These are phyloP conservation scores for Sterrhoptilus dennistouni DNA, from an alignment of 2,113 vertebrate genomes.

Conservation along the genomic window DNA sequence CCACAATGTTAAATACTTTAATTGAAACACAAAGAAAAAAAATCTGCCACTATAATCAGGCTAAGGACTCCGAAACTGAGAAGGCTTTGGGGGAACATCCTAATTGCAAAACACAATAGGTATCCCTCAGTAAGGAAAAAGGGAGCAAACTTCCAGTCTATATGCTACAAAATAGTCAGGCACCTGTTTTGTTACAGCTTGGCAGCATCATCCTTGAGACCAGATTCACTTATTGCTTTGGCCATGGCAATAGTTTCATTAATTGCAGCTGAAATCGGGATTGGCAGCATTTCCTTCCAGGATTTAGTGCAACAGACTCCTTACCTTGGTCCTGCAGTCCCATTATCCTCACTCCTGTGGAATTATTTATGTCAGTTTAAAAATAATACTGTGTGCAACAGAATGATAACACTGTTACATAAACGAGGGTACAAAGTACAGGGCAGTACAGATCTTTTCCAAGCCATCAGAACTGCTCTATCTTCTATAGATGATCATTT, in stretches of 20 bases:
- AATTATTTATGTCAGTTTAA: conserved; percentile 2
- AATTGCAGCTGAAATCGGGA: not conserved
- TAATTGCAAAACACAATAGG: conserved; percentile 31
- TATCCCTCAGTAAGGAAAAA: not conserved
- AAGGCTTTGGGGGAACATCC: conserved; percentile 18
- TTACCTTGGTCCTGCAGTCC: not conserved
- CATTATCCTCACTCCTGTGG: not conserved
- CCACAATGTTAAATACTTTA: conserved; percentile 13
- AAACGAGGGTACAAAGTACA: not conserved
- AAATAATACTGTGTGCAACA: not conserved
- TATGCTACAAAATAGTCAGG: not conserved
- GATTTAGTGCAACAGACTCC: not conserved
- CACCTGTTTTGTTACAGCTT: not conserved
- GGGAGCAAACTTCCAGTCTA: not conserved
- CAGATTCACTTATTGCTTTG: not conserved
- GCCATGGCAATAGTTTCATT: not conserved
- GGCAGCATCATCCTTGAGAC: not conserved
- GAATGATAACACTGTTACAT: not conserved
- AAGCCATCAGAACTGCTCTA: not conserved
- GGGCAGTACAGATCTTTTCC: not conserved
- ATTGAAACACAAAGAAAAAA: conserved; percentile 52
- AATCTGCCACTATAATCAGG: not conserved
- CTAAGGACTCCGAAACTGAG: conserved; percentile 2
- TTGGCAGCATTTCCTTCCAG: not conserved
- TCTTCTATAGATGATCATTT: not conserved